Evolutionary conservation across 2,888 invertebrate species (phyloP), one percentile per base, ranked within the genome.

Genomic region (Pterostichus madidus): DNA sequence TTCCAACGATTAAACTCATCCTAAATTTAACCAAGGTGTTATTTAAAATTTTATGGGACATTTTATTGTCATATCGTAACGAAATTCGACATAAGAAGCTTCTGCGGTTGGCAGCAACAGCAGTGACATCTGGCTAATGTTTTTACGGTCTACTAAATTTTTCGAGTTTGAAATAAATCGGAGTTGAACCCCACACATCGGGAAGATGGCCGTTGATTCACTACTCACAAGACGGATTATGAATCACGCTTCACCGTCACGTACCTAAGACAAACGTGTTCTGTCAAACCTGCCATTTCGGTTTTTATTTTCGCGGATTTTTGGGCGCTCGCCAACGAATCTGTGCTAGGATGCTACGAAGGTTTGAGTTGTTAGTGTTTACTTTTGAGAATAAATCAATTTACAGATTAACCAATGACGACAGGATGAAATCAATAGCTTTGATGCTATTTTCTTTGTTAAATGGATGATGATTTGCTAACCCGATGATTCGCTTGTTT

Each of bases 71-170:
- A 78, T 10, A 79, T 31, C 17, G 11, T 15, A 46, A 44, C 13
- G 10, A 39, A n/a, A 59, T 44, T 59, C n/a, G 44, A 76, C 53
- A 32, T 35, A 53, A 53, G 15, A 53, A 5, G 15, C 53, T 15
- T 5, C 17, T 39, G 31, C 15, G 61, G 61, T 32, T 76, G 76
- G 76, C 49, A 52, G 7, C 24, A 6, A 13, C 24, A 7, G 3
- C 11, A 11, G 31, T 52, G 76, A 52, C 49, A 75, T 49, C 75
- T 49, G 71, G 71, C 52, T 75, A 75, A 75, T 75, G 75, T 75
- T 52, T 76, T 76, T 52, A 76, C 52, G 76, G 76, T 76, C 76
- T 76, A 76, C 7, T 76, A 76, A 53, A 76, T 52, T 49, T 52
- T 31, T 52, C 2, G 52, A 46, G 75, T 52, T 52, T 31, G 49